phyloP scores from a whole-genome alignment of 2,888 invertebrate species.

The Acrobasis consociella region DNA sequence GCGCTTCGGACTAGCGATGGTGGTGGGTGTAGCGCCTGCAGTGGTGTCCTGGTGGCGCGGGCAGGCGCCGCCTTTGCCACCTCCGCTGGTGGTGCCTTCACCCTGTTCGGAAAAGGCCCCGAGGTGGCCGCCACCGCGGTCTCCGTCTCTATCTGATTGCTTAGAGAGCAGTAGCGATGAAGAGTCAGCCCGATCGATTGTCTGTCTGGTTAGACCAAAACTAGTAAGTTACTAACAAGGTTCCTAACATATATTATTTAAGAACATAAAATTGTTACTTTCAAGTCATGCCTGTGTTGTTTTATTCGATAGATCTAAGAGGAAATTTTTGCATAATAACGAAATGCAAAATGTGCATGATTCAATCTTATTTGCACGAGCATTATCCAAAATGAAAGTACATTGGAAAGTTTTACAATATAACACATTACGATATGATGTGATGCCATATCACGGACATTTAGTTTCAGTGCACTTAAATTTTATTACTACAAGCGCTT shows the following conservation, averaged over 20 bases:
- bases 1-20: constrained; percentile 75
- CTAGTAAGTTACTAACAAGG: constrained; percentile 64
- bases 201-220: constrained; percentile 75
- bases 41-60: constrained; percentile 79
- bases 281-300: not conserved
- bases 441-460: constrained; percentile 5
- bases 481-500: not conserved
- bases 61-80: constrained; percentile 53
- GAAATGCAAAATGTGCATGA: constrained; percentile 7
- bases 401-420: constrained; percentile 7
- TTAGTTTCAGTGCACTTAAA: constrained; percentile 12
- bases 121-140: constrained; percentile 64
- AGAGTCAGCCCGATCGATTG: constrained; percentile 72
- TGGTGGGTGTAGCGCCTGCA: constrained; percentile 78
- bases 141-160: constrained; percentile 78
- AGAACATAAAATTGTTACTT: no score
- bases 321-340: constrained; percentile 2
- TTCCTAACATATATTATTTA: constrained; percentile 30
- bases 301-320: not conserved
- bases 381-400: constrained; percentile 8
- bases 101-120: constrained; percentile 56
- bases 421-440: constrained; percentile 4
- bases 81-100: constrained; percentile 50
- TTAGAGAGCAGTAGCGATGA: constrained; percentile 75
- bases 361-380: not conserved